Conservation (phyloP, 2,797 vertebrate species). For the Acanthurus tractus region DNA sequence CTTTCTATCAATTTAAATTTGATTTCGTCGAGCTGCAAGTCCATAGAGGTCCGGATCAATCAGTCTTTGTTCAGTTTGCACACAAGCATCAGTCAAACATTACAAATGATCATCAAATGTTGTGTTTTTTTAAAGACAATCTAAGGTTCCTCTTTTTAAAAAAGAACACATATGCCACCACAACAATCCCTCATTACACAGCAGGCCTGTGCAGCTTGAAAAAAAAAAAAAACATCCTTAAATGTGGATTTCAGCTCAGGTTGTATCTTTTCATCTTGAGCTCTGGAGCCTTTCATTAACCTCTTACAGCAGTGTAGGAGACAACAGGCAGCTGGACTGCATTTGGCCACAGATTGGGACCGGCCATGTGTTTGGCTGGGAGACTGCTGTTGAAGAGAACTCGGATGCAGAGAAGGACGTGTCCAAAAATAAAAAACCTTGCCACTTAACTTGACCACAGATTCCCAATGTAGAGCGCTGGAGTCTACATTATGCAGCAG, state of each 20-base stretch:
- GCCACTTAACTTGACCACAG: conserved; percentile 41
- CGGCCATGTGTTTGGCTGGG: conserved; percentile 66
- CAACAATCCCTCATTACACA: conserved; percentile 56
- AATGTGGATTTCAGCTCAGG: conserved; percentile 37
- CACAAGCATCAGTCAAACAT: conserved; percentile 27
- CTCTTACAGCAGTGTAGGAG: conserved; percentile 67
- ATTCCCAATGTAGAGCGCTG: conserved; percentile 12
- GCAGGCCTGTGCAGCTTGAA: conserved; percentile 40
- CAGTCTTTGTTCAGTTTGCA: conserved; percentile 16
- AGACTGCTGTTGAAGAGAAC: conserved; percentile 39
- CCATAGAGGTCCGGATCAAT: conserved; percentile 11
- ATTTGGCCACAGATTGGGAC: conserved; percentile 73
- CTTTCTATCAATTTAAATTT: conserved; percentile 3
- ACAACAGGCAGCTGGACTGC: conserved; percentile 71
- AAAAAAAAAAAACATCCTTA: background rate
- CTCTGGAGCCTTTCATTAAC: conserved; percentile 72
- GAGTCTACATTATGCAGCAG: conserved; percentile 13
- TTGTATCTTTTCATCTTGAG: conserved; percentile 74
- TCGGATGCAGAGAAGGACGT: conserved; percentile 45
- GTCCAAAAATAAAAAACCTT: conserved; percentile 56
- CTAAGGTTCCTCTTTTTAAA: conserved; percentile 30
- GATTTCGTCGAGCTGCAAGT: conserved; percentile 18
- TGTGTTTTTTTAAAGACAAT: conserved; percentile 11
- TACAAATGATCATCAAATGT: conserved; percentile 7
- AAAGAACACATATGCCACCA: conserved; percentile 49